Evolutionary conservation across 2,888 invertebrate genomes (phyloP).

Genomic region (Nomada flava): DNA sequence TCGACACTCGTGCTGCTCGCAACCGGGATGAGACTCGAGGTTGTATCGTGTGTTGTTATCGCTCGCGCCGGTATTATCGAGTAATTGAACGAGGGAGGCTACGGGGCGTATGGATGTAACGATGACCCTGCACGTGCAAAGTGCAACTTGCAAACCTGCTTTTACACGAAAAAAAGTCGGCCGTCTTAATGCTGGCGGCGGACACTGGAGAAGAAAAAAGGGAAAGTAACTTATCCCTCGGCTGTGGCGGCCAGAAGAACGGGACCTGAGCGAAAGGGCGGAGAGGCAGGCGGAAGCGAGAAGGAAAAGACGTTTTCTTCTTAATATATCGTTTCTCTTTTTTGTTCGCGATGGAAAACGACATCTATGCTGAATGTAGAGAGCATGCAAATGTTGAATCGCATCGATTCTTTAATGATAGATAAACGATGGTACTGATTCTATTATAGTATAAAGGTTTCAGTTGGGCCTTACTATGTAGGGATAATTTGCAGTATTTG

Average conservation of each 20-base stretch:
- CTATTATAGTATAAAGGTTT: no score
- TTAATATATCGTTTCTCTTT: no score
- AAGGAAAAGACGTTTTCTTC: background rate
- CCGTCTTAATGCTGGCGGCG: conserved; percentile 37
- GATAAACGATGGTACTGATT: no score
- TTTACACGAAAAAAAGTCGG: conserved; percentile 46
- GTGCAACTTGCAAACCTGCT: conserved; percentile 62
- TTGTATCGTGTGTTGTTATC: conserved; percentile 39
- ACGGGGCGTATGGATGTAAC: conserved; percentile 33
- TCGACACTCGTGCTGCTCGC: background rate
- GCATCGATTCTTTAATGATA: no score
- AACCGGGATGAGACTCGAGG: conserved; percentile 5
- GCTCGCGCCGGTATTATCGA: conserved; percentile 49
- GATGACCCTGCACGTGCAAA: conserved; percentile 65
- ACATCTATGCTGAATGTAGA: no score
- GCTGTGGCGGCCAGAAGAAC: background rate
- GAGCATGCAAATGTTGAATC: no score
- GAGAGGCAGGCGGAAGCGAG: background rate
- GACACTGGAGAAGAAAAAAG: conserved; percentile 21
- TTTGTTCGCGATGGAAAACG: no score
- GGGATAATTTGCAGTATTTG: no score
- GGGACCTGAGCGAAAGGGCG: background rate
- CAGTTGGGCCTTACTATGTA: no score
- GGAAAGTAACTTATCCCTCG: conserved; percentile 38
- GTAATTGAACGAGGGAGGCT: conserved; percentile 49